These are phyloP conservation scores for Mastomys natalensis DNA, from an alignment of 2,113 vertebrate genomes.

Conservation along the genomic window DNA sequence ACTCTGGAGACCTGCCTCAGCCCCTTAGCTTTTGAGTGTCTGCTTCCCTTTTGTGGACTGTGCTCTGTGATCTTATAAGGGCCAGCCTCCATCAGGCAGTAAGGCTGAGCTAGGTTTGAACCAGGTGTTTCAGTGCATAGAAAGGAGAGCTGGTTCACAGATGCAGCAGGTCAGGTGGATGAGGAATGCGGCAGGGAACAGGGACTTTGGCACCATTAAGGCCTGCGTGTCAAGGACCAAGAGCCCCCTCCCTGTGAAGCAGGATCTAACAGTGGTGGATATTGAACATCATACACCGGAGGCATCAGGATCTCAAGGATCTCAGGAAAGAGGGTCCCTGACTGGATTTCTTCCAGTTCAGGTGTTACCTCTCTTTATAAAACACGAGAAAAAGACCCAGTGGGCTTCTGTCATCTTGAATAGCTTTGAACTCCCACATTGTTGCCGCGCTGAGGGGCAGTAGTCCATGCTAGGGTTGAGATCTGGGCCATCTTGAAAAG, in stretches of 20 bases:
- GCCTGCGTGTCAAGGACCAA: neutral
- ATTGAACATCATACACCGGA: accelerated
- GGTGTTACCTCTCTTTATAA: neutral
- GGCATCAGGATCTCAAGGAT: neutral
- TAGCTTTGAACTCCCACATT: neutral
- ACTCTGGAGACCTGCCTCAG: neutral
- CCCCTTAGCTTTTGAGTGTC: accelerated
- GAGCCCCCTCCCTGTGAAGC: neutral
- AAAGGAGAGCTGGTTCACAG: too few species aligned
- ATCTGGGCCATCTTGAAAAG: neutral
- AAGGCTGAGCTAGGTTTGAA: neutral
- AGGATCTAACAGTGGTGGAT: accelerated
- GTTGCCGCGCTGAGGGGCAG: neutral
- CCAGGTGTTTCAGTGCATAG: accelerated
- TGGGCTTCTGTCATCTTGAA: neutral
- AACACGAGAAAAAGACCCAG: neutral
- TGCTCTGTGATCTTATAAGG: accelerated
- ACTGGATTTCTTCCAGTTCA: too few species aligned
- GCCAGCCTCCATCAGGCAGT: neutral
- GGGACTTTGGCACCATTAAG: neutral
- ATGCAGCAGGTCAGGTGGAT: neutral
- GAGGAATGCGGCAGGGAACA: accelerated
- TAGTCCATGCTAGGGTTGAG: neutral
- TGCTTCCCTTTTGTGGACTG: too few species aligned
- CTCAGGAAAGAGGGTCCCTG: neutral